phyloP scores from a whole-genome alignment of 2,113 vertebrate genomes.

The Micronycteris hirsuta region DNA sequence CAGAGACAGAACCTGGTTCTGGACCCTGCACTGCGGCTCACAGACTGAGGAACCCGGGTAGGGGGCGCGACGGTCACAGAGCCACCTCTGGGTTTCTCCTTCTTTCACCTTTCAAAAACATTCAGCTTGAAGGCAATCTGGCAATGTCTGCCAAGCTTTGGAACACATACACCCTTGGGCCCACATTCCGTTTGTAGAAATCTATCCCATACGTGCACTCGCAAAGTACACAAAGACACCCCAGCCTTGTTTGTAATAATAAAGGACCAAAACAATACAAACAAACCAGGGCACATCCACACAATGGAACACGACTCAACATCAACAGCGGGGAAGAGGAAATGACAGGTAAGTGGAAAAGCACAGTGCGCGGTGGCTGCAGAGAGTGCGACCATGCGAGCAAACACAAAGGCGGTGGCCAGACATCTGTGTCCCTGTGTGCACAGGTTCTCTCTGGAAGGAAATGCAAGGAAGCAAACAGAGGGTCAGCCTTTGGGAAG shows the following conservation, averaged over 20 bases:
- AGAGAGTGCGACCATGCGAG: neutral
- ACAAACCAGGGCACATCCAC: neutral
- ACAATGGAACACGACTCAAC: neutral
- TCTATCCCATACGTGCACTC: neutral
- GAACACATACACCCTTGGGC: constrained; percentile 8
- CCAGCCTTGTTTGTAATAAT: constrained; percentile 19
- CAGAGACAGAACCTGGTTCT: neutral
- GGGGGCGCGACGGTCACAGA: neutral
- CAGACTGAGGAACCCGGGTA: neutral
- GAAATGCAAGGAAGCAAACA: neutral
- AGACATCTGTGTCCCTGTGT: neutral
- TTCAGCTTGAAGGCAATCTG: constrained; percentile 29
- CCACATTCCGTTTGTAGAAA: constrained; percentile 19
- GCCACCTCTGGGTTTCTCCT: neutral
- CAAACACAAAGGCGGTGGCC: neutral
- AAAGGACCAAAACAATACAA: constrained; percentile 29
- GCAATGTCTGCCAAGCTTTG: constrained; percentile 17
- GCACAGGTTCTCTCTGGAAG: neutral
- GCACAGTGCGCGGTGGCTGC: neutral
- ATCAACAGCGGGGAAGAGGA: neutral
- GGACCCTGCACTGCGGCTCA: neutral
- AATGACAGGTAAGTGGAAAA: neutral
- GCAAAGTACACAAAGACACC: constrained; percentile 14
- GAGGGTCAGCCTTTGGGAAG: neutral
- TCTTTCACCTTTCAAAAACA: constrained; percentile 20